A percentile compares a stretch with the other conserved stretches of the same genome.
Conservation (phyloP, 1,140 invertebrate species). For the Aricia agestis region DNA sequence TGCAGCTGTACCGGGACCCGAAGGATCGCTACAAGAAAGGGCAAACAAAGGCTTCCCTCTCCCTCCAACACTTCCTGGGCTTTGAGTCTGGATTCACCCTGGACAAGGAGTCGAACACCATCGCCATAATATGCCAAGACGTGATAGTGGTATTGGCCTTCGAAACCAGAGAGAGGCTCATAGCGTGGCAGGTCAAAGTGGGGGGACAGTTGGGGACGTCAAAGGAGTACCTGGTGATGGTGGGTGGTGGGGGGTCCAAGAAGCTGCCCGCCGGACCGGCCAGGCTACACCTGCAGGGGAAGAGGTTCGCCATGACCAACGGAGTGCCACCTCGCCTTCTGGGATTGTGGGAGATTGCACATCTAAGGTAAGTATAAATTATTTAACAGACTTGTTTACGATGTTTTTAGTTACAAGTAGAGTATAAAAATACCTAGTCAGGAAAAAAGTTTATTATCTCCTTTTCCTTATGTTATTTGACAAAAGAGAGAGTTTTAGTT, state of each 20-base stretch:
- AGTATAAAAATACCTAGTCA: too few relatives aligned
- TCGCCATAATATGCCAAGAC: constrained; percentile 93
- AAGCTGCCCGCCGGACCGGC: constrained; percentile 83
- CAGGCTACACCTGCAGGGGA: constrained; percentile 87
- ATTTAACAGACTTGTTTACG: background rate
- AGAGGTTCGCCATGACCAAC: constrained; percentile 88
- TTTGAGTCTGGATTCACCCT: constrained; percentile 91
- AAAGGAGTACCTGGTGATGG: constrained; percentile 87
- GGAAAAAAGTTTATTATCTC: too few relatives aligned
- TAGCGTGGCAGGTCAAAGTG: constrained; percentile 87
- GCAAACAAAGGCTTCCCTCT: constrained; percentile 90
- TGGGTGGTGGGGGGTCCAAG: constrained; percentile 83
- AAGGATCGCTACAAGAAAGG: constrained; percentile 90
- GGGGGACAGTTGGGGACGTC: constrained; percentile 86
- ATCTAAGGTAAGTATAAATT: constrained; percentile 78
- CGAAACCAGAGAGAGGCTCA: constrained; percentile 90
- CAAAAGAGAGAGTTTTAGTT: too few relatives aligned
- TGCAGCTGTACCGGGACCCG: constrained; percentile 92
- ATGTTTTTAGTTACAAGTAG: too few relatives aligned
- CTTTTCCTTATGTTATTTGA: too few relatives aligned
- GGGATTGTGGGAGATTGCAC: constrained; percentile 86
- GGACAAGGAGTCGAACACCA: constrained; percentile 93
- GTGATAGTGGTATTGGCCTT: constrained; percentile 92
- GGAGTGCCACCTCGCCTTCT: constrained; percentile 87
- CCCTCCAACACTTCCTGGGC: constrained; percentile 90